A percentile compares a stretch with the other conserved stretches of the same genome.
Conservation (phyloP, 2,888 invertebrate genomes). For the Electrophaes corylata region DNA sequence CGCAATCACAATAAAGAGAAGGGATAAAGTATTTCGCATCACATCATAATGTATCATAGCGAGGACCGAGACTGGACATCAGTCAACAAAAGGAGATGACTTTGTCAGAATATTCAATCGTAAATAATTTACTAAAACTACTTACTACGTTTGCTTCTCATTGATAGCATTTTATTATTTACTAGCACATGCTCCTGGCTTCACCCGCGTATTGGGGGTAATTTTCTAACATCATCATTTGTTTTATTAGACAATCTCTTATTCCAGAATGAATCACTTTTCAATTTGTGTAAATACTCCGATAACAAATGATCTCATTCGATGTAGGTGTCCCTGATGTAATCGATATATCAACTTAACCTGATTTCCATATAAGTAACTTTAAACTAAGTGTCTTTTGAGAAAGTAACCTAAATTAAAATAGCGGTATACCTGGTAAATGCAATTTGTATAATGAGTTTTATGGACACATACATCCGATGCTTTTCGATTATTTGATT, state of each 20-base stretch:
- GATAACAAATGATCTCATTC: constrained; percentile 38
- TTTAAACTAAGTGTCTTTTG: constrained; percentile 46
- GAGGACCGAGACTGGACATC: neutral
- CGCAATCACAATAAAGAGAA: constrained; percentile 10
- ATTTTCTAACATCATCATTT: no score
- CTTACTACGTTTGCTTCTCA: no score
- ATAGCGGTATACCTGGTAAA: constrained; percentile 54
- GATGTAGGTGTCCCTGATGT: constrained; percentile 36
- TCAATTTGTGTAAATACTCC: constrained; percentile 28
- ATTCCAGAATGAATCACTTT: neutral
- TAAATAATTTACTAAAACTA: no score
- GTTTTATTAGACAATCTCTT: neutral
- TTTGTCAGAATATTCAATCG: no score
- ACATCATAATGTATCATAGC: neutral
- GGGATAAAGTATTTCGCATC: neutral
- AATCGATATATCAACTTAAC: constrained; percentile 36
- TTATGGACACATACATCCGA: constrained; percentile 44
- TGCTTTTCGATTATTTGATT: constrained; percentile 54
- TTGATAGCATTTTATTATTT: no score
- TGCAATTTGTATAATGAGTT: constrained; percentile 55
- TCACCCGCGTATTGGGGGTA: no score
- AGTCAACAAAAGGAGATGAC: no score
- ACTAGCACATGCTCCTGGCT: no score
- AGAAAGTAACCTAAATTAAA: constrained; percentile 64
- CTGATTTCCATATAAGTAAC: constrained; percentile 40